These are phyloP conservation scores for Microctonus brassicae DNA, from an alignment of 2,888 invertebrate genomes.

Conservation along the genomic window DNA sequence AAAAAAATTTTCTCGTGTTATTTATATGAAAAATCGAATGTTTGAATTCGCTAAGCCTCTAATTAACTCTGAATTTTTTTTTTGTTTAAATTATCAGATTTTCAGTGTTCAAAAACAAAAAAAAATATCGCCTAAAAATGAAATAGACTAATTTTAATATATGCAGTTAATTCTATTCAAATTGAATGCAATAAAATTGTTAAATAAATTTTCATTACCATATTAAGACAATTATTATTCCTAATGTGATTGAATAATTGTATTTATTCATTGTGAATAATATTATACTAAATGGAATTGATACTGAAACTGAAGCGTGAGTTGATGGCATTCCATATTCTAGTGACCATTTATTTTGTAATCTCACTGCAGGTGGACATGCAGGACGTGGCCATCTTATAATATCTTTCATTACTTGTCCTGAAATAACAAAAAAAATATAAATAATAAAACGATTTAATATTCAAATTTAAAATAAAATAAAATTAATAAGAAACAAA, in stretches of 20 bases:
- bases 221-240: conserved; percentile 73
- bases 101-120: no score
- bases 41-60: no score
- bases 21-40: no score
- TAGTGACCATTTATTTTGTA: conserved; percentile 89
- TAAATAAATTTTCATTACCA: conserved; percentile 69
- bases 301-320: conserved; percentile 91
- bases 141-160: no score
- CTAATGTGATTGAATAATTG: conserved; percentile 77
- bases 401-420: conserved; percentile 90
- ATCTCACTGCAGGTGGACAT: conserved; percentile 82
- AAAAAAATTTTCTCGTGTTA: no score
- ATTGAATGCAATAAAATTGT: background rate
- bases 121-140: no score
- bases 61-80: no score
- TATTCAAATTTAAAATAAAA: conserved; percentile 2
- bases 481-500: no score
- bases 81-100: no score
- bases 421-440: conserved; percentile 68
- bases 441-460: background rate
- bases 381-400: conserved; percentile 89
- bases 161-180: no score
- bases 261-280: conserved; percentile 86
- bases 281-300: conserved; percentile 88
- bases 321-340: conserved; percentile 98